Percentiles rank a stretch among this genome's conserved stretches.
phyloP scores from a whole-genome alignment of 2,888 invertebrate genomes.

The Bruchidius siliquastri region DNA sequence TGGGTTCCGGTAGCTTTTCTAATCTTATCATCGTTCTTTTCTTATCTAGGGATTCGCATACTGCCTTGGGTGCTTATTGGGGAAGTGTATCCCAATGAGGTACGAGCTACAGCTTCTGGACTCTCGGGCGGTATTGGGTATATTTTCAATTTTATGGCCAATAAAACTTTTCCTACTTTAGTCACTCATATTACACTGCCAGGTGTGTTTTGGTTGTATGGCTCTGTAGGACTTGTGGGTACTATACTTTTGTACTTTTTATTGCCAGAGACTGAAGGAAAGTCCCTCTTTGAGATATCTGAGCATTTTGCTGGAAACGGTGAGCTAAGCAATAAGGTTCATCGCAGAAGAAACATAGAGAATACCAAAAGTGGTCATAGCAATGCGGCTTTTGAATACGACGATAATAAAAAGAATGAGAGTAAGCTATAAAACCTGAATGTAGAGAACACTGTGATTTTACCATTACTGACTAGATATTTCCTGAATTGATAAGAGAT shows the following conservation, averaged over 20 bases:
- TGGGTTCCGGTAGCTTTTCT: slow-evolving; percentile 69
- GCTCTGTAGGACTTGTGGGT: slow-evolving; percentile 59
- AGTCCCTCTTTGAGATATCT: slow-evolving; percentile 66
- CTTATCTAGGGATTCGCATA: slow-evolving; percentile 65
- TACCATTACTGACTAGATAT: no score
- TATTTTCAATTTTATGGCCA: slow-evolving; percentile 69
- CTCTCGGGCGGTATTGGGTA: slow-evolving; percentile 70
- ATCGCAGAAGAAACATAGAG: slow-evolving; percentile 29
- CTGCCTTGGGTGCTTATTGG: slow-evolving; percentile 79
- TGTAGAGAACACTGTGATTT: background rate
- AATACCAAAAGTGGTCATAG: slow-evolving; percentile 7
- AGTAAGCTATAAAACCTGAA: background rate
- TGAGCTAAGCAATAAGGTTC: slow-evolving; percentile 50
- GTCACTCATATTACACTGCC: slow-evolving; percentile 58
- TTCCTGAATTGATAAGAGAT: no score
- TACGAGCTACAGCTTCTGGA: slow-evolving; percentile 68
- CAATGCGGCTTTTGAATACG: slow-evolving; percentile 14
- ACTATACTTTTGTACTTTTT: slow-evolving; percentile 61
- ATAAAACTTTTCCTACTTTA: slow-evolving; percentile 69
- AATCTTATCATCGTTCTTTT: slow-evolving; percentile 62
- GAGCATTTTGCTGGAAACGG: slow-evolving; percentile 62
- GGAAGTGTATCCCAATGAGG: slow-evolving; percentile 67
- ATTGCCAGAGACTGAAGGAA: slow-evolving; percentile 80
- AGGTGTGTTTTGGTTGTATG: slow-evolving; percentile 70
- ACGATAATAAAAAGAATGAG: slow-evolving; percentile 2